Evolutionary conservation across 2,113 vertebrate genomes (phyloP), one percentile per base, ranked within the genome.

Genomic region (Tretioscincus oriximinensis): DNA sequence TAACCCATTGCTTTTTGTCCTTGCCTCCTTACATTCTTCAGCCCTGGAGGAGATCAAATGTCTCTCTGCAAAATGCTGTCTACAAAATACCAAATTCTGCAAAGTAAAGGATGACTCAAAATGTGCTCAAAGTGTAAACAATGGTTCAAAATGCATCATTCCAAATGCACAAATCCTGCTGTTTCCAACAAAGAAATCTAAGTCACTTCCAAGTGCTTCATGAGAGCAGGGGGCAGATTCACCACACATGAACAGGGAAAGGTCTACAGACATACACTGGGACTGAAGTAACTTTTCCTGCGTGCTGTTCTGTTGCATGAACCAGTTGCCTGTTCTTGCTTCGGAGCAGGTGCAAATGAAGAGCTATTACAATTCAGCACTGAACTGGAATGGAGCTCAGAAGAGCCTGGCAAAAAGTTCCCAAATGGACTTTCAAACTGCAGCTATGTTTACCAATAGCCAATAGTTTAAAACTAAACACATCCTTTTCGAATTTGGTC

Each of bases 381-480:
- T 1, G 9, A 24, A 5, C 69, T 20, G 18, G 73, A 82, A 88
- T 86, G n/a, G 73, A 10, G 4, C 47, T 87, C 78, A n/a, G 35
- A 81, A 29, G 35, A 82, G 63, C 47, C 81, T 11, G 0, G 26
- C 82, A 0, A 66, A 0, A 49, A 66, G 41, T 67, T 87, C 78
- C 82, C 73, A 21, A 10, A 1, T 11, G 78, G 49, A 35, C 61
- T 86, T 92, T 84, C 80, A 88, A 84, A 75, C 87, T 88, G 81
- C 72, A 79, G 10, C 84, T 90, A 86, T 78, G 35, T 77, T 78
- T 87, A 89, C 81, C 82, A 74, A 88, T 81, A 83, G 90, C 91
- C 89, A 89, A 86, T 47, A 88, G 83, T 92, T 92, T 92, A 91
- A 87, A 90, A 78, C 24, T 91, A 89, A 88, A 94, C 79, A 90